These are phyloP conservation scores for Pogonomyrmex californicus DNA, from an alignment of 1,140 invertebrate genomes.

Conservation along the genomic window DNA sequence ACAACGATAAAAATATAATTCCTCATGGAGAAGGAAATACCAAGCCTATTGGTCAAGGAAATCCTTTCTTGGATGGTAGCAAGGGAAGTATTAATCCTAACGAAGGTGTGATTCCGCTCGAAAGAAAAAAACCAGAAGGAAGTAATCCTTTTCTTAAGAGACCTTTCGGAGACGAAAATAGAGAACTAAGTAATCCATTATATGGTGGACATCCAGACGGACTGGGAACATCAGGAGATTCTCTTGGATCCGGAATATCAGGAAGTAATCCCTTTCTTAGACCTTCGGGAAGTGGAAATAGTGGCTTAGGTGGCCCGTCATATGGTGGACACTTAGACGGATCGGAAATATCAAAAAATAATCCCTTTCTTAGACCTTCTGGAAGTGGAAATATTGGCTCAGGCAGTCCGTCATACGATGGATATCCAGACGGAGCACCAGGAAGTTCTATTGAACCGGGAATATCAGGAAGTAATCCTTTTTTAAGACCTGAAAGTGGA, in stretches of 20 bases:
- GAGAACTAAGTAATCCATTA: neutral
- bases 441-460: neutral
- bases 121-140: constrained; percentile 13
- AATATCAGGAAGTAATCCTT: neutral
- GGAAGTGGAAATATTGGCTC: neutral
- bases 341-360: neutral
- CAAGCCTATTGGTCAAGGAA: constrained; percentile 34
- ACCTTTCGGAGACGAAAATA: too few relatives aligned
- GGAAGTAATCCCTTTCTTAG: neutral
- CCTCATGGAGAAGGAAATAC: neutral
- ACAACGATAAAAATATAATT: neutral
- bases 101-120: neutral
- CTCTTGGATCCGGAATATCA: neutral
- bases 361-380: too few relatives aligned
- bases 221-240: neutral
- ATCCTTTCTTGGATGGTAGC: constrained; percentile 45
- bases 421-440: neutral
- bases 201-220: neutral
- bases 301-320: neutral
- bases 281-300: neutral
- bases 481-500: neutral
- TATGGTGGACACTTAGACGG: neutral
- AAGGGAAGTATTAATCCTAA: neutral
- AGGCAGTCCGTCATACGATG: neutral
- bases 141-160: constrained; percentile 7